These are phyloP conservation scores for Drosophila mercatorum DNA, from an alignment of 2,888 invertebrate genomes.

Conservation along the genomic window DNA sequence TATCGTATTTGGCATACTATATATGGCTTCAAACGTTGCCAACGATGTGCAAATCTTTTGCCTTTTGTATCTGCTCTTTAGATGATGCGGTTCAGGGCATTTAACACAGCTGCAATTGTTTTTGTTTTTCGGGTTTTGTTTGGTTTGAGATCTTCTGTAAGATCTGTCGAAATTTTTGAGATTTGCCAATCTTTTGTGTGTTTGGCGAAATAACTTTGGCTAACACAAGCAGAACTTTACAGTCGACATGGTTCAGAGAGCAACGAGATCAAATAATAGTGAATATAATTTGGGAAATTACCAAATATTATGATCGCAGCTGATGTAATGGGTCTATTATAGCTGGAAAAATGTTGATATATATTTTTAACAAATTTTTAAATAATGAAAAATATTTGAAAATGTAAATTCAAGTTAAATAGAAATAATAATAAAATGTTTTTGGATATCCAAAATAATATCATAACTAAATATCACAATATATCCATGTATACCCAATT, in stretches of 20 bases:
- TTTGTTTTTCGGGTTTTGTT: neutral
- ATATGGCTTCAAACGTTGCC: constrained; percentile 28
- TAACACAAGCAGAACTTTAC: constrained; percentile 5
- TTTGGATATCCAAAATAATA: neutral
- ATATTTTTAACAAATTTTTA: neutral
- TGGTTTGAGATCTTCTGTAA: constrained; percentile 6
- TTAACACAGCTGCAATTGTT: constrained; percentile 37
- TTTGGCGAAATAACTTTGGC: constrained; percentile 18
- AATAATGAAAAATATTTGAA: too few relatives aligned
- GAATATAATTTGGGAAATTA: neutral
- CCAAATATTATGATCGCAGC: neutral
- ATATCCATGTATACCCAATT: too few relatives aligned
- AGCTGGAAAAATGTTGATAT: neutral
- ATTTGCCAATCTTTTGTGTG: constrained; percentile 36
- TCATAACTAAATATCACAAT: neutral
- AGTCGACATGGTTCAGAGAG: constrained; percentile 6
- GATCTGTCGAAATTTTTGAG: constrained; percentile 40
- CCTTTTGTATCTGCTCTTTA: constrained; percentile 9
- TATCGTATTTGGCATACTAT: neutral
- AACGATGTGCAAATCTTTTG: constrained; percentile 27
- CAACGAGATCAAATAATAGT: constrained; percentile 2
- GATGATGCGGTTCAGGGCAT: constrained; percentile 44
- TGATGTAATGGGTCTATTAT: neutral
- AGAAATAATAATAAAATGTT: too few relatives aligned
- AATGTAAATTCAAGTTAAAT: too few relatives aligned